Percentiles rank a stretch among this genome's conserved stretches.
phyloP scores from a whole-genome alignment of 2,888 invertebrate genomes.

The Habrosyne pyritoides region DNA sequence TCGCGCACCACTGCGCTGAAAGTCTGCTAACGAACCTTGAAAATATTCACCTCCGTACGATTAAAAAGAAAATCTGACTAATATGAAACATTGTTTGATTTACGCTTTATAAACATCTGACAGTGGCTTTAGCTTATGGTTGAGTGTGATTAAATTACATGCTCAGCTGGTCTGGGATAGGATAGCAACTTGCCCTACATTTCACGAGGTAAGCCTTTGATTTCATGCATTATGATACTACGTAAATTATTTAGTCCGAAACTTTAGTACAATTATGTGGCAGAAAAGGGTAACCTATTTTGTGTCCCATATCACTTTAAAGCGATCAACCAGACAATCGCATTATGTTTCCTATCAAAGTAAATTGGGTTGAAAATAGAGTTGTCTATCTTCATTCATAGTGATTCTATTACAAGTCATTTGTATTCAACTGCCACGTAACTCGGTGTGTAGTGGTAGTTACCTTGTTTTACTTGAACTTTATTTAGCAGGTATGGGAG shows the following conservation, averaged over 20 bases:
- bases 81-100: not conserved
- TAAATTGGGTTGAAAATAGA: slow-evolving; percentile 9
- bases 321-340: not conserved
- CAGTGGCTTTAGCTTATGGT: not conserved
- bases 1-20: too few species aligned
- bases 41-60: not conserved
- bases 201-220: not conserved
- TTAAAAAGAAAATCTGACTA: not conserved
- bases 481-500: too few species aligned
- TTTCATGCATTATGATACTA: not conserved
- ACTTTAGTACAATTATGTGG: not conserved
- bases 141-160: slow-evolving; percentile 4
- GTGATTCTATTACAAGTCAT: not conserved
- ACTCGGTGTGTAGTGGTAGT: not conserved
- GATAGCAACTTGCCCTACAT: not conserved
- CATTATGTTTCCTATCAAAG: slow-evolving; percentile 2
- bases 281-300: not conserved
- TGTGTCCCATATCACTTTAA: not conserved
- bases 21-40: too few species aligned
- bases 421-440: not conserved
- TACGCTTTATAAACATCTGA: not conserved
- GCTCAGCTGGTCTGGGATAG: not conserved
- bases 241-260: not conserved
- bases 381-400: slow-evolving; percentile 9
- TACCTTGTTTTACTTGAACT: not conserved